These are phyloP conservation scores for Eristalinus aeneus DNA, from an alignment of 2,888 invertebrate species.

Conservation along the genomic window DNA sequence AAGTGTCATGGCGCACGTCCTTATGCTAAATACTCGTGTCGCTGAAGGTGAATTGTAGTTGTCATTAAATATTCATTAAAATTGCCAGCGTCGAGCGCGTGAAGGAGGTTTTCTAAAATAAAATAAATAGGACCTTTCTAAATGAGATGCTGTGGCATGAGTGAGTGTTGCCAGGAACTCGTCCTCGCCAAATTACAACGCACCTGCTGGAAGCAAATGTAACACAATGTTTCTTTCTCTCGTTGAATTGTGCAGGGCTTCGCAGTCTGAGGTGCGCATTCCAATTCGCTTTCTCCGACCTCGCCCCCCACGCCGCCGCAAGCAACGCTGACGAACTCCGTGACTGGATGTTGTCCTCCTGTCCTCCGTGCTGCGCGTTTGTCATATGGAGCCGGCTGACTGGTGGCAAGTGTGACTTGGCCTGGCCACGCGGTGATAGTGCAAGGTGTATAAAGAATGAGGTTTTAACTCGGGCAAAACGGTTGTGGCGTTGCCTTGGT, in stretches of 20 bases:
- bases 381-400: neutral
- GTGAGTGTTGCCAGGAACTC: neutral
- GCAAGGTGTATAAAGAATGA: constrained; percentile 41
- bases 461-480: constrained; percentile 51
- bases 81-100: constrained; percentile 48
- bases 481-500: constrained; percentile 9
- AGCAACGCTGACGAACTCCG: neutral
- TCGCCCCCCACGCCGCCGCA: neutral
- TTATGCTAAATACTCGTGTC: constrained; percentile 64
- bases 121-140: constrained; percentile 44
- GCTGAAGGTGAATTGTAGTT: constrained; percentile 61
- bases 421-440: constrained; percentile 26
- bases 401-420: constrained; percentile 1
- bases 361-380: neutral
- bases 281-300: constrained; percentile 34
- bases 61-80: constrained; percentile 70
- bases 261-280: constrained; percentile 19
- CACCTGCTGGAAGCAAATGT: constrained; percentile 49
- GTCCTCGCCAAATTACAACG: constrained; percentile 35
- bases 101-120: constrained; percentile 43
- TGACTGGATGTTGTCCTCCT: neutral
- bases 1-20: constrained; percentile 64
- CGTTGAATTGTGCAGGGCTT: constrained; percentile 2
- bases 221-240: constrained; percentile 22
- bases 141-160: neutral